phyloP scores from a whole-genome alignment of 1,140 invertebrate genomes.

The Ceratitis capitata region DNA sequence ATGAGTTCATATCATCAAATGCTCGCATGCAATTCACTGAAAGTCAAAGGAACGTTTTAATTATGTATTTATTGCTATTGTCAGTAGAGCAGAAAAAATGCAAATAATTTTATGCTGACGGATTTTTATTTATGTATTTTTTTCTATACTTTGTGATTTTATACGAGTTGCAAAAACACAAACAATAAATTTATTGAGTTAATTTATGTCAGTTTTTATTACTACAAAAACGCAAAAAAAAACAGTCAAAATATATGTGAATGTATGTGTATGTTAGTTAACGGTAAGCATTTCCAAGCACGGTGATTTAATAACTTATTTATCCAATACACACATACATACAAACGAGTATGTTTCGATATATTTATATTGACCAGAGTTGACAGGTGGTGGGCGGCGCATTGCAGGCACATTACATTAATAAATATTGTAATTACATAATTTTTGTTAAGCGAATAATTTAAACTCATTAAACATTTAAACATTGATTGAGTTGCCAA shows the following conservation, averaged over 20 bases:
- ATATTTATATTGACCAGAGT: too few species aligned
- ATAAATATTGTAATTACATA: slow-evolving; percentile 37
- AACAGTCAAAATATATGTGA: too few species aligned
- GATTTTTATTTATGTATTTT: too few species aligned
- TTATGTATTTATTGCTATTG: slow-evolving; percentile 33
- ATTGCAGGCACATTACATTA: not conserved
- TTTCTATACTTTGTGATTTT: slow-evolving; percentile 14
- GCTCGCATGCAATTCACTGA: not conserved
- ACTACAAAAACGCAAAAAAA: not conserved
- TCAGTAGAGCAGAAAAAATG: slow-evolving; percentile 24
- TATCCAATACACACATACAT: too few species aligned
- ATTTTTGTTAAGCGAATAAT: slow-evolving; percentile 35
- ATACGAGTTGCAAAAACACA: slow-evolving; percentile 16
- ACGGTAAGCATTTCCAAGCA: not conserved
- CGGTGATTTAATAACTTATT: too few species aligned
- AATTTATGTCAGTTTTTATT: slow-evolving; percentile 32
- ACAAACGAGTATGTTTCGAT: too few species aligned
- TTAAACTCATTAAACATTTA: slow-evolving; percentile 36
- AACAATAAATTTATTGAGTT: slow-evolving; percentile 31
- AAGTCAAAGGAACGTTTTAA: not conserved
- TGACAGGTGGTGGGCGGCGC: too few species aligned
- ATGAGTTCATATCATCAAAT: not conserved
- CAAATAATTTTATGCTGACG: not conserved
- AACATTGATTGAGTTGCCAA: slow-evolving; percentile 30
- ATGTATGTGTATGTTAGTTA: not conserved